Evolutionary conservation across 2,113 vertebrate genomes (phyloP), one percentile per base, ranked within the genome.

Genomic region (Ictalurus punctatus): DNA sequence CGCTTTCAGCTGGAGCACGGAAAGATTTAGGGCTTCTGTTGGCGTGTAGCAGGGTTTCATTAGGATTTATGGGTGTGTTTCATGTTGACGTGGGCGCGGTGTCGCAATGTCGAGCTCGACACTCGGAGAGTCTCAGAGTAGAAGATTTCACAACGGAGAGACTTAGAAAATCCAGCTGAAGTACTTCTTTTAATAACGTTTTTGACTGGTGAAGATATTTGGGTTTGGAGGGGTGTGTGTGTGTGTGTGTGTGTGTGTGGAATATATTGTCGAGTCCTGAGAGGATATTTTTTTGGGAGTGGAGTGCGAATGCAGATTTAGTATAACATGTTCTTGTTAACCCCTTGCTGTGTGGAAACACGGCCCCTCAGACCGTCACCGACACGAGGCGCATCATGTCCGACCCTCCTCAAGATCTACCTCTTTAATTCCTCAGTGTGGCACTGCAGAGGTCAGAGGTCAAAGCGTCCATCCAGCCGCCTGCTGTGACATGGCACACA

Each of bases 21-120:
- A 27, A 58, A 7, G 30, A 25, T 83, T 74, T 73, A 52, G 12
- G 40, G 34, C 73, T 6, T 34, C 17, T 58, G 48, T 83, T 74
- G 1, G 34, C 6, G 10, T 27, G 6, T 40, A 17, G 85, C 21
- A n/a, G 76, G 54, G 30, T 86, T 83, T 59, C 23, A 76, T 74
- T 73, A 76, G 85, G 12, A 9, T 71, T 58, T 44, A 23, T 86
- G 69, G 71, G 85, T 59, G 85, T 86, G 85, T 40, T 37, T 71
- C n/a, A 1, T 86, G 48, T 59, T 44, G 85, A 59, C 21, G 78
- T 89, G 69, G 54, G 44, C 12, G 13, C 71, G 4, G 13, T 84
- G 25, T 87, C n/a, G 81, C 79, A 83, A 83, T 8, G 30, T 37
- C 80, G 9, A 30, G 25, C 56, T 82, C 12, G 54, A 54, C 48